Conservation (phyloP, 2,888 invertebrate genomes). For the Drosophila paracracens region DNA sequence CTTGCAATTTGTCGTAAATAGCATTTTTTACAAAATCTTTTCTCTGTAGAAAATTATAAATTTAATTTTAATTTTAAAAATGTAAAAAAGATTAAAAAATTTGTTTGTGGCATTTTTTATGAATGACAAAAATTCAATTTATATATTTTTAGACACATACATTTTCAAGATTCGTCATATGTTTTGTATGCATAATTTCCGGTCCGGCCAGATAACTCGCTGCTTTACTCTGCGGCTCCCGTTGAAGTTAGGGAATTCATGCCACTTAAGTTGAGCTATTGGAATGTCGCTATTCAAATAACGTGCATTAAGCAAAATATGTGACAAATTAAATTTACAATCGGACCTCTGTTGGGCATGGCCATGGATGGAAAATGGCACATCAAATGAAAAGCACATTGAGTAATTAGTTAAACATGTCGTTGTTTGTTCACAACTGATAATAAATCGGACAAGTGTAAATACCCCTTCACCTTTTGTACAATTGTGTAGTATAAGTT, state of each 20-base stretch:
- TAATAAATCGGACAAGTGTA: slow-evolving; percentile 10
- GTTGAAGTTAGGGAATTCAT: neutral
- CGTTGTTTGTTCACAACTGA: slow-evolving; percentile 12
- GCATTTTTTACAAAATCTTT: neutral
- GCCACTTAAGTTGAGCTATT: slow-evolving; percentile 21
- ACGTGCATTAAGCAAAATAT: slow-evolving; percentile 35
- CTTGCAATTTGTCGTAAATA: neutral
- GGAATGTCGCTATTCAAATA: neutral
- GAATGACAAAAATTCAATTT: neutral
- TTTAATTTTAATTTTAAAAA: neutral
- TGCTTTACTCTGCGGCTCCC: neutral
- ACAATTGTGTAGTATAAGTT: slow-evolving; percentile 15
- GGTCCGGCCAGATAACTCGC: neutral
- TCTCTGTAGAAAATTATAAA: neutral
- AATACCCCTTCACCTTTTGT: slow-evolving; percentile 5
- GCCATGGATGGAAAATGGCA: slow-evolving; percentile 14
- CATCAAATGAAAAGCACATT: slow-evolving; percentile 9
- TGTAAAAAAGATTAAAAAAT: neutral
- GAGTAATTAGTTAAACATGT: slow-evolving; percentile 53
- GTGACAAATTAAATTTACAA: slow-evolving; percentile 29
- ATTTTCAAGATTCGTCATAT: neutral
- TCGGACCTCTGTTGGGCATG: slow-evolving; percentile 5
- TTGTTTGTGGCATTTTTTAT: neutral
- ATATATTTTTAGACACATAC: neutral
- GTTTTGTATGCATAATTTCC: neutral